phyloP scores from a whole-genome alignment of 2,888 invertebrate species.

The Pristionchus japonicus region DNA sequence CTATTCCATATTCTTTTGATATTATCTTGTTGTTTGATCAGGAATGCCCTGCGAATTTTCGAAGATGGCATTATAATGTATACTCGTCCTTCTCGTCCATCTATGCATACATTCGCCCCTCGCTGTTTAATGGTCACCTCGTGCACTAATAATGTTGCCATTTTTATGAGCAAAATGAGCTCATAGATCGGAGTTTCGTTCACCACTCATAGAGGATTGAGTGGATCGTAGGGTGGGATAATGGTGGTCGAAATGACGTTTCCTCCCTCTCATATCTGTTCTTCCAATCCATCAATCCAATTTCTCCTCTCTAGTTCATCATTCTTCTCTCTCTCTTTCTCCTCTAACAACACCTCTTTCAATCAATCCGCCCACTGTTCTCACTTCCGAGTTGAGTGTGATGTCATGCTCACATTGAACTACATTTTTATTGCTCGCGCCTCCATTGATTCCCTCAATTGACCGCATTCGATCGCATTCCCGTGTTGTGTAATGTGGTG shows the following conservation, averaged over 20 bases:
- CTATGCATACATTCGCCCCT: neutral
- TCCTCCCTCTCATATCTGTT: neutral
- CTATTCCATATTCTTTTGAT: neutral
- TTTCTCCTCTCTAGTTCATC: neutral
- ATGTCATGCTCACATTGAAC: neutral
- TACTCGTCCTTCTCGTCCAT: neutral
- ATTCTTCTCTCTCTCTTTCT: conserved; percentile 34
- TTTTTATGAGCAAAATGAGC: neutral
- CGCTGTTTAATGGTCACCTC: neutral
- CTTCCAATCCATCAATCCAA: neutral
- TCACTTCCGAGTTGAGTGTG: neutral
- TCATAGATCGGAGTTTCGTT: neutral
- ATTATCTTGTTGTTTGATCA: neutral
- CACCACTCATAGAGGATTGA: neutral
- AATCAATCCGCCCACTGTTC: neutral
- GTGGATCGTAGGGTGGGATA: too few species aligned
- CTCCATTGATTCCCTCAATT: neutral
- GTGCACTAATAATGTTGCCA: neutral
- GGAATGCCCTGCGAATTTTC: neutral
- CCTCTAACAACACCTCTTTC: neutral
- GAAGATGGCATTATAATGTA: neutral
- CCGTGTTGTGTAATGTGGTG: too few species aligned
- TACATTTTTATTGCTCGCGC: neutral
- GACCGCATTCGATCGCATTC: neutral
- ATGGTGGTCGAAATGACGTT: neutral